Evolutionary conservation across 2,888 invertebrate species (phyloP).

Genomic region (Nomada ruficornis): DNA sequence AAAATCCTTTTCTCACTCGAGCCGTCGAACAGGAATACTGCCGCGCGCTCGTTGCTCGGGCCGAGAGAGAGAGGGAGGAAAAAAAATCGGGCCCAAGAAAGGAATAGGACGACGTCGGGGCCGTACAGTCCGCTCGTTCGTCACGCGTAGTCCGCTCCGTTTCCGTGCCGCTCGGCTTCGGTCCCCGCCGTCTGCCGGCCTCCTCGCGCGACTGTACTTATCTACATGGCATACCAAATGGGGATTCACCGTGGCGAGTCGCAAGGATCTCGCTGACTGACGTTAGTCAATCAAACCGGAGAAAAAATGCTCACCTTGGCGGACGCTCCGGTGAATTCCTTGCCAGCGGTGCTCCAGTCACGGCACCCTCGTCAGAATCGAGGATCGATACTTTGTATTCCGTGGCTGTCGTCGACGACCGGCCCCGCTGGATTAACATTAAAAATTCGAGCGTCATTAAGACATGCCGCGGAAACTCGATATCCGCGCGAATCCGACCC

Average conservation of each 20-base stretch:
- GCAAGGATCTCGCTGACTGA: conserved; percentile 79
- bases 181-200: not conserved
- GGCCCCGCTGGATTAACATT: conserved; percentile 46
- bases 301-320: conserved; percentile 81
- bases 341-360: conserved; percentile 69
- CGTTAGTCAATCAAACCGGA: conserved; percentile 82
- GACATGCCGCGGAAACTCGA: conserved; percentile 50
- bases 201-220: conserved; percentile 77
- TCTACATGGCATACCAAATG: conserved; percentile 83
- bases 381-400: conserved; percentile 58
- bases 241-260: conserved; percentile 78
- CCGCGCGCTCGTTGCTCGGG: conserved; percentile 44
- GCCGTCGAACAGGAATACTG: conserved; percentile 62
- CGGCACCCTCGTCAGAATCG: conserved; percentile 56
- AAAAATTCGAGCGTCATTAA: conserved; percentile 59
- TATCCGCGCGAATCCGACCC: conserved; percentile 52
- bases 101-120: conserved; percentile 51
- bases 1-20: conserved; percentile 64
- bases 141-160: conserved; percentile 3
- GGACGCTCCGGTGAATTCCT: conserved; percentile 79
- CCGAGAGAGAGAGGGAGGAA: conserved; percentile 1
- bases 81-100: conserved; percentile 57
- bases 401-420: conserved; percentile 10
- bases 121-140: conserved; percentile 53
- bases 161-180: not conserved